Evolutionary conservation across 2,113 vertebrate genomes (phyloP), one percentile per base, ranked within the genome.

Genomic region (Shinisaurus crocodilurus): DNA sequence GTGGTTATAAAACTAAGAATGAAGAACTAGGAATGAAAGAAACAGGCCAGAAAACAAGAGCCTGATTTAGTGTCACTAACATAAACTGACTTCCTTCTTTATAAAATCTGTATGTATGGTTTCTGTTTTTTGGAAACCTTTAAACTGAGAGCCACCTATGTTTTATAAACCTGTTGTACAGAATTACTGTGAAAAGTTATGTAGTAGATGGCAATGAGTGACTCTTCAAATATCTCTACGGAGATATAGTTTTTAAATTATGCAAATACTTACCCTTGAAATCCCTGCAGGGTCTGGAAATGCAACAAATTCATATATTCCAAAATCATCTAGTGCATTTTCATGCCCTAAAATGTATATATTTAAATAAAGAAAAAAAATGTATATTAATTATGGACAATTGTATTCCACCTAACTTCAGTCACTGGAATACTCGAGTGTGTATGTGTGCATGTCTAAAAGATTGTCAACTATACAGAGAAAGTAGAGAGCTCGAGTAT

Each of bases 251-350:
- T 87, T 25, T 88, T 87, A 29, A 13, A 43, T 85, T 88, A 70
- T 90, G 85, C 90, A 85, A 92, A 92, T 79, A 97, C 97, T 60
- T 95, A 99, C 99, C 98, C 97, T 97, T 72, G 97, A 95, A 50
- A 97, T 97, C 45, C 96, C 97, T 91, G 97, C 96, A 96, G 96
- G 97, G 88, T 98, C 98, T 69, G 98, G 98, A 95, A 98, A 97
- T 89, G 98, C 95, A 57, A 99, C 97, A 96, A 99, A 99, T 95
- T 99, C 99, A 60, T 99, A 99, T 94, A 99, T 98, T 79, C 98
- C 99, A 93, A 99, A 99, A 96, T 99, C 99, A 96, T 99, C 98
- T 8, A 97, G 97, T 90, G 98, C 98, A 95, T 98, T 98, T 96
- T 99, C 98, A 76, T 99, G 98, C 93, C 99, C 98, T 99, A 93